Base-by-base conservation (phyloP, 1,140 invertebrate species). In the Macrostomum lignano region DNA sequence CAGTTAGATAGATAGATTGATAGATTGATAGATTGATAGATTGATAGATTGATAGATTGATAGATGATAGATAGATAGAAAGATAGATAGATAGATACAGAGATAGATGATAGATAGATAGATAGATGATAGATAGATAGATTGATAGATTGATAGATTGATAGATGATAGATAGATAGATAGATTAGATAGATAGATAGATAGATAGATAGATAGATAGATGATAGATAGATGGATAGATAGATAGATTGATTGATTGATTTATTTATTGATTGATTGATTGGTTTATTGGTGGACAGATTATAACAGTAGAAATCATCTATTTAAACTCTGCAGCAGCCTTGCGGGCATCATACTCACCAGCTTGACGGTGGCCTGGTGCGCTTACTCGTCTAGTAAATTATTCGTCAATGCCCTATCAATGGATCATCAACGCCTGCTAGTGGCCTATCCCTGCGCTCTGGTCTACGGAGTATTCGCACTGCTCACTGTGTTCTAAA, bases 381-480 rank as follows among this genome's bases (percentile, higher is more conserved):
- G 82, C 37, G 72, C 74, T 42, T 48, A 77, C 11, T 82, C 81
- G 6, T 76, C 82, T 1, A 82, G 79, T 14, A 73, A 84, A 59
- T 58, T 91, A 13, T 91, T 93, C 64, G 74, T 78, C 9, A 74
- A 74, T 2, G 78, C 86, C 50, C 69, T 82, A 2, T 68, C 70
- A 17, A 81, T 91, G 65, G 64, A 73, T 42, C 71, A 78, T 40
- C 82, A 93, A 51, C 70, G 79, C 45, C 66, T 74, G 3, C 59
- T 59, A 7, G 76, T 93, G 31, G 79, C 78, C 11, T 94, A 93
- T 60, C 84, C 84, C 3, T 93, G 82, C 62, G 67, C 73, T 28
- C 62, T 94, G 30, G 67, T 93, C n/a, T 91, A 84, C 61, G 77
- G 76, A 23, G 75, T 91, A 2, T 93, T 91, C 64, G 78, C 79